Base-by-base conservation (phyloP, 2,888 invertebrate genomes). In the Empis stercorea region DNA sequence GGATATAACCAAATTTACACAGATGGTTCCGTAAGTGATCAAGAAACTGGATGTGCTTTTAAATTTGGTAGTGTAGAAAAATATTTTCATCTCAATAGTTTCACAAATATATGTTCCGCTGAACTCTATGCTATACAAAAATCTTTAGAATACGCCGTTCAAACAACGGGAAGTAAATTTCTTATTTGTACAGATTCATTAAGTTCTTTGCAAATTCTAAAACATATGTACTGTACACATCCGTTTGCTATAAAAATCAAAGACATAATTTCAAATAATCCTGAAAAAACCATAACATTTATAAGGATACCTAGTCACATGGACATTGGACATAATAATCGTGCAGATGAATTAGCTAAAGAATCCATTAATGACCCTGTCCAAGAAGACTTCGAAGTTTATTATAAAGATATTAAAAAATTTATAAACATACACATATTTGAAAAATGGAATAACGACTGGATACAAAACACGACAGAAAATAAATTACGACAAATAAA, bases 221-320 rank as follows among this genome's bases (percentile, higher is more conserved):
- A 43, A 17, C 27, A 43, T 38, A 15, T 47, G 2, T 43, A 43
- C 17, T 36, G 30, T 14, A 47, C 15, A 4, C 43, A 47, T 4
- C 37, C 43, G 20, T 15, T 38, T 10, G 20, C 42, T 11, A 41
- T 37, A 32, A 43, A 43, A 43, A 46, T 43, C n/a, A 36, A 36
- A 38, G 37, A 46, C n/a, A 23, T 46, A 16, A 27, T 37, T 6
- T 15, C 16, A 11, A 10, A 10, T 10, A 37, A 27, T 9, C 9
- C 37, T 9, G 15, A 14, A 15, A 37, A 37, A 37, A 37, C 2
- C 10, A 17, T 48, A 2, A 46, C 14, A 3, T 14, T 47, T 10
- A 38, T 52, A 14, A 47, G 48, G 50, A 14, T 50, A 2, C 45
- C 45, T 10, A 43, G 37, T 3, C 48, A 52, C 6, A 20, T 40